Base-by-base conservation (phyloP, 2,797 vertebrate species). In the Chromis chromis region DNA sequence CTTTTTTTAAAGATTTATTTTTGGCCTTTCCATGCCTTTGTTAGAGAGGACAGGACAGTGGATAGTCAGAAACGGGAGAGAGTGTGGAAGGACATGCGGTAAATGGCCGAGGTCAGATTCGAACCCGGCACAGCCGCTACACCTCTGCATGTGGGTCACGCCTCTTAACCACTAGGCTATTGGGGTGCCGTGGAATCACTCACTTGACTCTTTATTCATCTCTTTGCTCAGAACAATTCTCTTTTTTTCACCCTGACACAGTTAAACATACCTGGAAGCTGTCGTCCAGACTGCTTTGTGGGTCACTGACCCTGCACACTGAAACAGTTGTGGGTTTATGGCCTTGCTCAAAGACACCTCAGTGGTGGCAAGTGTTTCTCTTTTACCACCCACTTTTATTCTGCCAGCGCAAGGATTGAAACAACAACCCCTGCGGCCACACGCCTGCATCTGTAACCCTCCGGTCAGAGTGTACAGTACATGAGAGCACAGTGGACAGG, bases 291-390 rank as follows among this genome's bases (percentile, higher is more conserved):
- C 44, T 54, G 46, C 31, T 25, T 27, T 52, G 25, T 67, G 21
- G 53, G 24, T 25, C 25, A 48, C 40, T 52, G 36, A 58, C 19
- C 19, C 33, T n/a, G 27, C 28, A 28, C 56, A 22, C 4, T 49
- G 22, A 27, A 59, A 46, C 36, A 52, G 17, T 1, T 60, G 31
- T 67, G 44, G 28, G 22, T 75, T 63, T 8, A 50, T 74, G 56
- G 46, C 14, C 64, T 70, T 78, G 54, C 57, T 65, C 42, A 65
- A 73, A 52, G 72, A 12, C 65, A 71, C 11, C 44, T 42, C 2
- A 24, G 10, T 25, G 25, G 19, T 64, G 40, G 19, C 19, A 50
- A 60, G 3, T 6, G 12, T 22, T 49, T 27, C 46, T 58, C 6
- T n/a, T 68, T 72, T 58, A 44, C 24, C 66, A 62, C 24, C 40